Percentiles rank a stretch among this genome's conserved stretches.
Conservation (phyloP, 2,888 invertebrate genomes). For the Heteromyza rotundicornis region DNA sequence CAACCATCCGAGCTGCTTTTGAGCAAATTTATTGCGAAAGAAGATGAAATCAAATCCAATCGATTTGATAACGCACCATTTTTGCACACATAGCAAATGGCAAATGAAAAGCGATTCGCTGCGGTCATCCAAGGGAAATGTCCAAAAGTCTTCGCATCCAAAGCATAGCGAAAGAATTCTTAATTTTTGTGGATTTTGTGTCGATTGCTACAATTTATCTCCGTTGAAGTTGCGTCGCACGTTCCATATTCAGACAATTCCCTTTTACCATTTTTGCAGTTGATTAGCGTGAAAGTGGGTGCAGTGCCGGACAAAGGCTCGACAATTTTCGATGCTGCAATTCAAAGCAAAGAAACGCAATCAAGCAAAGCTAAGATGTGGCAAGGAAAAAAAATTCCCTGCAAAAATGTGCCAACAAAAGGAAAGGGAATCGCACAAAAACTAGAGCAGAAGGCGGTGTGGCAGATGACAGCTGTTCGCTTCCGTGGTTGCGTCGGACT, state of each 20-base stretch:
- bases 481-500: neutral
- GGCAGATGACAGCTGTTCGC: neutral
- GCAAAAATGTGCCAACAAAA: neutral
- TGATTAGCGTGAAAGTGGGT: neutral
- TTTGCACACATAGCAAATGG: too few species aligned
- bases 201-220: neutral
- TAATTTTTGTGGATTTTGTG: slow-evolving; percentile 2
- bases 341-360: neutral
- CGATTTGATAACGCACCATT: too few species aligned
- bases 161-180: neutral
- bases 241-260: too few species aligned
- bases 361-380: slow-evolving; percentile 1
- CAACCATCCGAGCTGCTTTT: too few species aligned
- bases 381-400: neutral
- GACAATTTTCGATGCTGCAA: neutral
- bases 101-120: too few species aligned
- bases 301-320: neutral
- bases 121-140: neutral
- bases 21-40: too few species aligned
- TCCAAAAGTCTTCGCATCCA: neutral
- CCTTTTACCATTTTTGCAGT: too few species aligned
- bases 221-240: too few species aligned
- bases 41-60: too few species aligned
- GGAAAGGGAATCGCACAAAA: neutral
- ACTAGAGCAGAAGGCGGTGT: neutral